Base-by-base conservation (phyloP, 2,113 vertebrate species). In the Vidua macroura region DNA sequence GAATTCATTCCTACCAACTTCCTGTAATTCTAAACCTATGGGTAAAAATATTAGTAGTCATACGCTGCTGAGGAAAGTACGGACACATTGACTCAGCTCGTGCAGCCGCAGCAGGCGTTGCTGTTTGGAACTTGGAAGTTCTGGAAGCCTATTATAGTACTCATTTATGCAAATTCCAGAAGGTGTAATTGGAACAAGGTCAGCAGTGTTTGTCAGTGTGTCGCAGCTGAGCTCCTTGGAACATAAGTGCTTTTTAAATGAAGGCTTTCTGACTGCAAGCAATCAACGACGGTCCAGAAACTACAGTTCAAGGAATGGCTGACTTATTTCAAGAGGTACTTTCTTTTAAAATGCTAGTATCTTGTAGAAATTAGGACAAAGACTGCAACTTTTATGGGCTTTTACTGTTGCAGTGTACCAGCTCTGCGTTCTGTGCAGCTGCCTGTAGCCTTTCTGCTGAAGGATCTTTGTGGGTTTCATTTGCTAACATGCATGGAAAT, bases 21-120 rank as follows among this genome's bases (percentile, higher is more conserved):
- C 98, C 99, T 99, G 99, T 99, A 99, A 99, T 98, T 97, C 98
- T 98, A 99, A 98, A 98, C 98, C 97, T 97, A 97, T 96, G 98
- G 98, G 98, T 99, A 99, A 99, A 99, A 99, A 98, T 99, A 99
- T 99, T 98, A 98, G 98, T 97, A 98, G 98, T 98, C 97, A 97
- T 96, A 97, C 95, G 85, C 96, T 95, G 97, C 97, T 95, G 97
- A 90, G 97, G 98, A 98, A 98, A 98, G 97, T 96, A 94, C 98
- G 98, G 98, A 97, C 97, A 96, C 96, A 67, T 95, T 95, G 97
- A 98, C 97, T 97, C 97, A 95, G 97, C 97, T 97, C 81, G 95
- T 97, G 92, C 96, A 87, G 97, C 97, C 96, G 95, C 93, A 96
- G 96, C 95, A 82, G 98, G 96, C 97, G 78, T 86, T 98, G 97